Conservation (phyloP, 1,140 invertebrate species). For the Neotoxoptera formosana region DNA sequence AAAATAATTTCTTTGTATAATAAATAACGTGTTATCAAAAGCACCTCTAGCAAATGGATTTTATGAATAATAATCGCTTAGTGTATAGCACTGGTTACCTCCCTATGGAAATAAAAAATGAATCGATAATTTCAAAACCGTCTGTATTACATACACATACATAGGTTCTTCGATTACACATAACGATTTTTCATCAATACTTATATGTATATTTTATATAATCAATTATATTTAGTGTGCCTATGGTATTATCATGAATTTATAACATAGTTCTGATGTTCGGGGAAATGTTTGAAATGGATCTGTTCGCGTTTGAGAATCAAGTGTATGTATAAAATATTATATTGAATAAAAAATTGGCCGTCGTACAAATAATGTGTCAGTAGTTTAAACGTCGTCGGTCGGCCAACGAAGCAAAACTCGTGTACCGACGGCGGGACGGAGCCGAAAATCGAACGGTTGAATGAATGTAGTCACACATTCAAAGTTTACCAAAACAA, state of each 20-base stretch:
- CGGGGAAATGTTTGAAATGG: neutral
- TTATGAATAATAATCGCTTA: neutral
- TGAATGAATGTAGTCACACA: slow-evolving; percentile 54
- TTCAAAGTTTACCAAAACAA: slow-evolving; percentile 57
- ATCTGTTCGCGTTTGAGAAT: neutral
- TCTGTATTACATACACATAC: neutral
- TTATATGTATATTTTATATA: neutral
- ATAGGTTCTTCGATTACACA: neutral
- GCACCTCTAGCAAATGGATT: neutral
- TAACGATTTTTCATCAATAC: neutral
- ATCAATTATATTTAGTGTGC: no score
- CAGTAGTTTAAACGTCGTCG: slow-evolving; percentile 24
- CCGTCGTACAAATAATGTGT: slow-evolving; percentile 23
- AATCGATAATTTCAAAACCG: neutral
- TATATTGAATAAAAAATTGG: slow-evolving; percentile 30
- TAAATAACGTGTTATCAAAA: slow-evolving; percentile 21
- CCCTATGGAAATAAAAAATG: neutral
- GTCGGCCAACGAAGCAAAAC: neutral
- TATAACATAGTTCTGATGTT: no score
- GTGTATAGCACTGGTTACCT: neutral
- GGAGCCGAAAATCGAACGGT: slow-evolving; percentile 36
- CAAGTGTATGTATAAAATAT: neutral
- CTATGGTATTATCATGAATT: no score
- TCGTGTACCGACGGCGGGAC: neutral
- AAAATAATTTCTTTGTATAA: neutral